A percentile compares a stretch with the other conserved stretches of the same genome.
Conservation (phyloP, 2,888 invertebrate genomes). For the Masnerella sp. region DNA sequence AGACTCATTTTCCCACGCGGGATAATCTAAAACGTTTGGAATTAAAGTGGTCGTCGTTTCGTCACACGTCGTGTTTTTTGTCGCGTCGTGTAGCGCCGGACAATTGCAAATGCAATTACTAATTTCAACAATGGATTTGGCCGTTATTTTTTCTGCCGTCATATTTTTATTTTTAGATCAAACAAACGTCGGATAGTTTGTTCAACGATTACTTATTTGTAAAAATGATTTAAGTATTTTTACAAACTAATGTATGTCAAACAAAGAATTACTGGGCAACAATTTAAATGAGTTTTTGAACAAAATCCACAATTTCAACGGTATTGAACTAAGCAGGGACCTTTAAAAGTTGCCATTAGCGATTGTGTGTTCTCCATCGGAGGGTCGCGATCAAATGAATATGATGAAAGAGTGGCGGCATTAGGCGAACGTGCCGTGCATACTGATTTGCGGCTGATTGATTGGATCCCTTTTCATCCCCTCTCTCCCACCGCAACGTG, state of each 20-base stretch:
- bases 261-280: no score
- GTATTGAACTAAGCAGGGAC: conserved; percentile 62
- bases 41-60: conserved; percentile 38
- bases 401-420: conserved; percentile 78
- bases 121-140: conserved; percentile 52
- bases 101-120: conserved; percentile 49
- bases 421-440: conserved; percentile 77
- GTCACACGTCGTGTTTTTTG: conserved; percentile 22
- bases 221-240: no score
- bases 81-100: conserved; percentile 15
- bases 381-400: conserved; percentile 76
- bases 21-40: conserved; percentile 40
- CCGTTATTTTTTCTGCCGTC: conserved; percentile 40
- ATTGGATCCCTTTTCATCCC: conserved; percentile 75
- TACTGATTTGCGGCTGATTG: conserved; percentile 78
- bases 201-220: no score
- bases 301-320: no score
- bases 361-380: conserved; percentile 68
- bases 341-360: conserved; percentile 74
- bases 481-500: conserved; percentile 21
- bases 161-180: conserved; percentile 55
- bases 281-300: no score
- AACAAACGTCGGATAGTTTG: no score
- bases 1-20: no score
- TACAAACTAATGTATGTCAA: no score